Base-by-base conservation (phyloP, 1,140 invertebrate species). In the Neodiprion pinetum region DNA sequence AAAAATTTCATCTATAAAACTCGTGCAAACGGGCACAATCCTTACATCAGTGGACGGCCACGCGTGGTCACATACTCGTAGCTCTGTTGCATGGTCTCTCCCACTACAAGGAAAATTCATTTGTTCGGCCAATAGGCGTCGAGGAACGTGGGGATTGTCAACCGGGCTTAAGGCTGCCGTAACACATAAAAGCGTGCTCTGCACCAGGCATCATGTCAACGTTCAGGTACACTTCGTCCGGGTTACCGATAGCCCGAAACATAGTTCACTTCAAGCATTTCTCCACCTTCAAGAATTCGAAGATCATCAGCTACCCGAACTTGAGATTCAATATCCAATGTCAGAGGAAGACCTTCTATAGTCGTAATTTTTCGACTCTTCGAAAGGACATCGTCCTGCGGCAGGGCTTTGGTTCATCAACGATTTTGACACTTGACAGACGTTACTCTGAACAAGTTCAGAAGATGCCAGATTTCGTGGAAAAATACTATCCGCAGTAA, bases 401-500 rank as follows among this genome's bases (percentile, higher is more conserved):
- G n/a, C 53, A 61, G 9, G 53, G 53, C n/a, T 61, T 61, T 61
- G 53, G 11, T 14, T 61, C 53, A 61, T 61, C 53, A 9, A 5
- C 53, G n/a, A 17, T 61, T 17, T 61, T 61, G 11, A 61, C 53
- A 61, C 11, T 61, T 12, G 53, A 61, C 53, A 61, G 53, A 61
- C 11, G n/a, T 17, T 61, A 61, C n/a, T 61, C 53, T 9, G 53
- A 61, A 8, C 53, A 61, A 61, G 53, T 17, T 61, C 9, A 7
- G 68, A 81, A 73, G 65, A 83, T 83, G 82, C 80, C 80, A 11
- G 77, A 80, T 67, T 78, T 76, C 65, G 74, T 81, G 0, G 79
- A 79, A 12, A 73, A 76, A 28, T 72, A 79, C 23, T 83, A 82
- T 73, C 77, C 82, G 48, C 80, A 78, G 82, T 82, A 72, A 82